These are phyloP conservation scores for Aethes cnicana DNA, from an alignment of 2,888 invertebrate genomes.

Conservation along the genomic window DNA sequence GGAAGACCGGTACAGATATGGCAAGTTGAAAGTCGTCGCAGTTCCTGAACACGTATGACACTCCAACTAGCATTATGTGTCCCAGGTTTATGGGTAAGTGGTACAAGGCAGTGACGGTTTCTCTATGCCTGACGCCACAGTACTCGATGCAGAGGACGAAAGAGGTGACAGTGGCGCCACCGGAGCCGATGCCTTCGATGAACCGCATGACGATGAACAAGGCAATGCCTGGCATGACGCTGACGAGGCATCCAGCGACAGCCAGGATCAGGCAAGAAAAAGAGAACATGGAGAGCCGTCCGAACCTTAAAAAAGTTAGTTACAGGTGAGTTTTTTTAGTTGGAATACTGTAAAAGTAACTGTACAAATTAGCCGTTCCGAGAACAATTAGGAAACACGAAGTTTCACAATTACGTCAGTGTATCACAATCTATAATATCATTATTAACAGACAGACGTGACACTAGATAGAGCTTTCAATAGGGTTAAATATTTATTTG, in stretches of 20 bases:
- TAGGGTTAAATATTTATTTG: too few species aligned
- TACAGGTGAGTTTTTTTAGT: too few species aligned
- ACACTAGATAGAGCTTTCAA: too few species aligned
- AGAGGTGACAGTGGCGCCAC: constrained; percentile 60
- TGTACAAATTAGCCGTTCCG: too few species aligned
- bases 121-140: constrained; percentile 54
- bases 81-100: constrained; percentile 63
- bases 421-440: neutral
- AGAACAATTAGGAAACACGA: too few species aligned
- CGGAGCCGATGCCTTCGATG: constrained; percentile 60
- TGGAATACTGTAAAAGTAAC: too few species aligned
- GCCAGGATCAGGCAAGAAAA: constrained; percentile 45
- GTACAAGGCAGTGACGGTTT: constrained; percentile 55
- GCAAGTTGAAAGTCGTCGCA: constrained; percentile 58
- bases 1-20: constrained; percentile 57
- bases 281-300: constrained; percentile 52
- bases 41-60: constrained; percentile 60
- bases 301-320: constrained; percentile 59
- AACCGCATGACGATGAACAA: constrained; percentile 54
- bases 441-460: too few species aligned
- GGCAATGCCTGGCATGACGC: constrained; percentile 49
- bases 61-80: constrained; percentile 54
- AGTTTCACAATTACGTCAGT: too few species aligned
- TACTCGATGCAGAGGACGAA: constrained; percentile 63
- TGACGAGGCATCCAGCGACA: constrained; percentile 51